Conservation (phyloP, 2,888 invertebrate species). For the Drosophila prolongata region DNA sequence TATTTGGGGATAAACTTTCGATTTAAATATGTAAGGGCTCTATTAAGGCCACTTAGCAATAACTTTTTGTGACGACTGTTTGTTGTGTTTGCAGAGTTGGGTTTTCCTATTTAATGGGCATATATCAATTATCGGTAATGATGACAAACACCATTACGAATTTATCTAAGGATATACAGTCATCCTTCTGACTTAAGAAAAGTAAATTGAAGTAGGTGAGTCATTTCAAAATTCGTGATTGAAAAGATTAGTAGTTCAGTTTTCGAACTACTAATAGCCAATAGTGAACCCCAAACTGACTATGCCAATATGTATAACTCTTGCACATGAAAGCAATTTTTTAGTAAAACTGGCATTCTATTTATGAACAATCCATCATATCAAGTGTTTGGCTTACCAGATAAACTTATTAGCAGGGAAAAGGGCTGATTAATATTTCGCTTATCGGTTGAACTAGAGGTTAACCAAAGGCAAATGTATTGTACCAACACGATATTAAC, state of each 20-base stretch:
- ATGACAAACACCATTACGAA: not conserved
- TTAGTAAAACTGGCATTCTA: too few species aligned
- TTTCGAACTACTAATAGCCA: too few species aligned
- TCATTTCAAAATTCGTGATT: not conserved
- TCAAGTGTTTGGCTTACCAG: too few species aligned
- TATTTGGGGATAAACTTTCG: conserved; percentile 20
- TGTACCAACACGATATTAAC: too few species aligned
- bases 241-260: too few species aligned
- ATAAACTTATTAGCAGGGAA: too few species aligned
- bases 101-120: conserved; percentile 4
- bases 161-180: not conserved
- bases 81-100: not conserved
- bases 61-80: conserved; percentile 6
- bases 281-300: too few species aligned
- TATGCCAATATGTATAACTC: too few species aligned
- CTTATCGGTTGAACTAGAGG: not conserved
- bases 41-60: conserved; percentile 13
- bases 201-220: not conserved
- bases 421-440: too few species aligned
- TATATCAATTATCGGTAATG: not conserved
- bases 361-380: too few species aligned
- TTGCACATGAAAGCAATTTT: too few species aligned
- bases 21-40: conserved; percentile 20
- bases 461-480: not conserved
- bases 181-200: not conserved